Conservation (phyloP, 2,113 vertebrate genomes). For the Vulpes vulpes region DNA sequence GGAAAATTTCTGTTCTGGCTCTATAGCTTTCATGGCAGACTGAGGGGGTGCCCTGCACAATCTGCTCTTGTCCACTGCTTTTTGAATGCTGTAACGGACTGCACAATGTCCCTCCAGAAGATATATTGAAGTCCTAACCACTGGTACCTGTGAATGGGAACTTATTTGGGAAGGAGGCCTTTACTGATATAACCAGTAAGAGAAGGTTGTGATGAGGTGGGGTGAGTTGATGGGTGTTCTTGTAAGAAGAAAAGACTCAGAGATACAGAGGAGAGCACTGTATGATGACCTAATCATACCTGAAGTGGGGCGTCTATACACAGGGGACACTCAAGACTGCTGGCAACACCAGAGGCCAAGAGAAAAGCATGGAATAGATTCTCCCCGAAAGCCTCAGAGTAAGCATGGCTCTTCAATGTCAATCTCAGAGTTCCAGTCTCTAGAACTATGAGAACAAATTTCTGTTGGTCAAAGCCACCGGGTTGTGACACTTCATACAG, state of each 20-base stretch:
- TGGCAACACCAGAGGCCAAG: no score
- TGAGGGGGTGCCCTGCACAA: accelerated
- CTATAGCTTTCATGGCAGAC: background rate
- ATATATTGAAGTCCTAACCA: background rate
- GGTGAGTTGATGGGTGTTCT: background rate
- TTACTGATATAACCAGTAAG: background rate
- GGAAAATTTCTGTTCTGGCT: no score
- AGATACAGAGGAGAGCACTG: no score
- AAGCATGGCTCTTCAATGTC: accelerated
- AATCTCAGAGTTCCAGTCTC: background rate
- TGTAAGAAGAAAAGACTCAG: background rate
- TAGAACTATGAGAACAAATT: background rate
- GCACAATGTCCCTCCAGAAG: background rate
- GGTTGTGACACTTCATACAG: no score
- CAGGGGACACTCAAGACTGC: no score
- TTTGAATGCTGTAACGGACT: background rate
- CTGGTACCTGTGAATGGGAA: background rate
- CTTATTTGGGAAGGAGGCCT: background rate
- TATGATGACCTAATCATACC: accelerated
- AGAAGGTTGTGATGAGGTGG: background rate
- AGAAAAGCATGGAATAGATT: accelerated
- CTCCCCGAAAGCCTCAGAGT: background rate
- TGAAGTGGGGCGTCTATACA: no score
- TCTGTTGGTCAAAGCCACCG: background rate
- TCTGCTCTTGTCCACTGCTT: accelerated